Base-by-base conservation (phyloP, 1,140 invertebrate genomes). In the Stegodyphus dumicola region DNA sequence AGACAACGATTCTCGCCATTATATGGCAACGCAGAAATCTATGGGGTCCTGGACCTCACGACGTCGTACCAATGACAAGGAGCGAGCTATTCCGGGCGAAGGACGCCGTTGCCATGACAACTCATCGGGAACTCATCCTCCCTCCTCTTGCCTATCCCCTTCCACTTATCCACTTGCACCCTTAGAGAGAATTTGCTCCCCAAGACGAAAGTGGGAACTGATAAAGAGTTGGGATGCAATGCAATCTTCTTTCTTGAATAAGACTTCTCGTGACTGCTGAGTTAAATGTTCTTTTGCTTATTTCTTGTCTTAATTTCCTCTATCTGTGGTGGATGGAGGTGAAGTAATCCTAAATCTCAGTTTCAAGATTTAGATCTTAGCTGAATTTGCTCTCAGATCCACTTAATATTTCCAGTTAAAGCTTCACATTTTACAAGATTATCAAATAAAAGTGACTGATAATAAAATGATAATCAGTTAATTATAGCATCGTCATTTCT, bases 41-140 rank as follows among this genome's bases (percentile, higher is more conserved):
- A 49, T 6, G 49, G 64, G 64, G 60, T 67, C 64, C 76, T 66
- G 65, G 76, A 77, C 17, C 64, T 15, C 11, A 49, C 51, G 60
- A 52, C 65, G 60, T 77, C 64, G 7, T 67, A 53, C 76, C 76
- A 77, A 77, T 77, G 76, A 77, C 76, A 75, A 75, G 73, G 51
- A 60, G 6, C 33, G 76, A 77, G 76, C 76, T 77, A 77, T 77
- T 77, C 76, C 65, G 56, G 56, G 56, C 9, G 15, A 60, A 56
- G 76, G 76, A 77, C 76, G 76, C 76, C 60, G 76, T 77, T 77
- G 76, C 18, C 51, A 77, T 60, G 15, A 15, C 15, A 60, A 60
- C 56, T 60, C 56, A 60, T 60, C 56, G 56, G 15, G 56, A 60
- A 11, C 56, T 60, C 56, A 11, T 15, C 15, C 56, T 15, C 9